Conservation (phyloP, 2,888 invertebrate genomes). For the Heliconius hortense region DNA sequence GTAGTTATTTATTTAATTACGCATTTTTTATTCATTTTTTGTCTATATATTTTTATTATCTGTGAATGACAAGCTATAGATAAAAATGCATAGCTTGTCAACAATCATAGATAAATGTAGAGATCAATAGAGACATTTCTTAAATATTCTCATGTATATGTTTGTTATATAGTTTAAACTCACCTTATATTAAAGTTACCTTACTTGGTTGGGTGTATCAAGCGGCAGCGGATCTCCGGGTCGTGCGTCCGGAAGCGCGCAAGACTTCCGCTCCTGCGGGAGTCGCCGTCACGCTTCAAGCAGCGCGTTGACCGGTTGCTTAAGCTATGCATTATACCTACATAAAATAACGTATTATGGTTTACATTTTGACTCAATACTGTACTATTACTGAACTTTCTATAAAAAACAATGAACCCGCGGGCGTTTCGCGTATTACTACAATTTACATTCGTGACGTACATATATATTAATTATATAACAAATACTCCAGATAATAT, state of each 20-base stretch:
- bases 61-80: not conserved
- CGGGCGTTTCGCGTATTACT: not conserved
- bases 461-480: not conserved
- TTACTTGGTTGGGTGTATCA: slow-evolving; percentile 25
- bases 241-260: slow-evolving; percentile 70
- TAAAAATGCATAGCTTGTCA: too few relatives aligned
- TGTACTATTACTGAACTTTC: not conserved
- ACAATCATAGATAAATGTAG: not conserved
- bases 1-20: too few relatives aligned
- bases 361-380: not conserved
- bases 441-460: not conserved
- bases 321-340: slow-evolving; percentile 12
- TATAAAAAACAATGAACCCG: not conserved
- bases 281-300: slow-evolving; percentile 67
- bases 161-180: not conserved
- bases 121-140: too few relatives aligned
- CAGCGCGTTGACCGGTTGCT: slow-evolving; percentile 44
- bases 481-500: too few relatives aligned
- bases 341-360: not conserved
- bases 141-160: not conserved
- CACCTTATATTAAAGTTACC: slow-evolving; percentile 17
- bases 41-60: not conserved
- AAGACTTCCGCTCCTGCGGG: slow-evolving; percentile 80
- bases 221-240: slow-evolving; percentile 68
- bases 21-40: too few relatives aligned